Evolutionary conservation across 2,113 vertebrate genomes (phyloP).

Genomic region (Notiomystis cincta): DNA sequence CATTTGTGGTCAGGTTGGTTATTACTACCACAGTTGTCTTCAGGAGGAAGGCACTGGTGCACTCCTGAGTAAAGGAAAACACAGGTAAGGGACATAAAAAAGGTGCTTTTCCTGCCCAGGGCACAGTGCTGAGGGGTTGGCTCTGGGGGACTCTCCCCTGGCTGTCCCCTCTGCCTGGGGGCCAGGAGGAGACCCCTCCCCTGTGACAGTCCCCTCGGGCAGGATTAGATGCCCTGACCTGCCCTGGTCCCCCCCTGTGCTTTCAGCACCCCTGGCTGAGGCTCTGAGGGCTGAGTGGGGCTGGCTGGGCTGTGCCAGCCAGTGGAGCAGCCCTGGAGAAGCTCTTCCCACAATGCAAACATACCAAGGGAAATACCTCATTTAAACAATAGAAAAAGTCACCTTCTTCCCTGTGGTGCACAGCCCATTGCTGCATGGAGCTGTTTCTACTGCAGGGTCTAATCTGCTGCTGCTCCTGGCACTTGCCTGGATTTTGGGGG

Average conservation of each 20-base stretch:
- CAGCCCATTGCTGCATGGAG: not conserved
- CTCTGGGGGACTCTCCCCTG: not conserved
- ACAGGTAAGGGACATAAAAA: rapidly evolving
- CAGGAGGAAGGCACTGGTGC: not conserved
- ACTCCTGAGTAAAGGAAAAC: not conserved
- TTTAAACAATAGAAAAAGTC: not conserved
- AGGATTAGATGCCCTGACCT: not conserved
- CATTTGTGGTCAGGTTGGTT: rapidly evolving
- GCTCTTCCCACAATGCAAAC: not conserved
- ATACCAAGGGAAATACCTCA: not conserved
- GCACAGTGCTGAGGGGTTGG: not conserved
- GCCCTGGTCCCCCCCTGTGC: rapidly evolving
- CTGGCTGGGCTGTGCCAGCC: not conserved
- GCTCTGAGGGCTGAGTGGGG: not conserved
- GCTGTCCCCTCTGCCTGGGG: too few species aligned
- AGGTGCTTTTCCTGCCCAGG: not conserved
- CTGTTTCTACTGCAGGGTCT: not conserved
- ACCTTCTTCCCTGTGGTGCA: not conserved
- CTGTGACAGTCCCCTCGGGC: not conserved
- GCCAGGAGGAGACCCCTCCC: not conserved
- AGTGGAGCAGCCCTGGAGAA: not conserved
- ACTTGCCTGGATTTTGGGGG: not conserved
- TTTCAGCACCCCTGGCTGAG: not conserved
- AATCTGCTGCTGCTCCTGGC: not conserved
- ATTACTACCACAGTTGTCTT: not conserved